Conservation (phyloP, 2,797 vertebrate species). For the Chelidonichthys spinosus region DNA sequence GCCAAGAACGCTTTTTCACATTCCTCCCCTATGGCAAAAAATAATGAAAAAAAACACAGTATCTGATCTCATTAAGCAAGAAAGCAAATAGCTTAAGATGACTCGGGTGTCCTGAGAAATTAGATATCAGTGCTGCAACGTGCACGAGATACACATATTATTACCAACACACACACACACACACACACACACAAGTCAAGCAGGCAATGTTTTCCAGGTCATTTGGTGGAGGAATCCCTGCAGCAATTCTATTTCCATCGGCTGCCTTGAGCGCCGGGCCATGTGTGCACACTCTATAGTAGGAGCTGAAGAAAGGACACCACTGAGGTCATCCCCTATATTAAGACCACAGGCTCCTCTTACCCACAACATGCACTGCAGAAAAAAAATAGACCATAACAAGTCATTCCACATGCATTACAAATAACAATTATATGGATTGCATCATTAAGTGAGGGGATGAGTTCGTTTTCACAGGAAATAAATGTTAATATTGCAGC, state of each 20-base stretch:
- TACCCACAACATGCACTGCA: slow-evolving; percentile 55
- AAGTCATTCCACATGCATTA: slow-evolving; percentile 9
- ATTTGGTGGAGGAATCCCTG: slow-evolving; percentile 83
- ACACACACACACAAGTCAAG: slow-evolving; percentile 63
- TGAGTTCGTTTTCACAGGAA: not conserved
- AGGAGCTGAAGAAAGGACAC: slow-evolving; percentile 78
- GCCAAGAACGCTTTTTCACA: slow-evolving; percentile 30
- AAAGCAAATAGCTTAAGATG: slow-evolving; percentile 36
- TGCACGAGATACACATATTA: slow-evolving; percentile 63
- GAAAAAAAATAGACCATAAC: slow-evolving; percentile 30
- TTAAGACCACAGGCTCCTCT: slow-evolving; percentile 76
- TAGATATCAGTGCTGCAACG: slow-evolving; percentile 40
- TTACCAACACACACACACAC: not conserved
- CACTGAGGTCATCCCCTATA: slow-evolving; percentile 83
- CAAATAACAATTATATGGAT: not conserved
- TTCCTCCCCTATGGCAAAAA: slow-evolving; percentile 10
- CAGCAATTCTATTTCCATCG: slow-evolving; percentile 83
- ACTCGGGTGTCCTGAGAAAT: slow-evolving; percentile 44
- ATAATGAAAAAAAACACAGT: not conserved
- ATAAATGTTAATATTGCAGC: not conserved
- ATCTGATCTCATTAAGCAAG: slow-evolving; percentile 47
- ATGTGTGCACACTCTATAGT: slow-evolving; percentile 80
- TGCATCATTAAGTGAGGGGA: not conserved
- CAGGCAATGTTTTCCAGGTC: slow-evolving; percentile 82
- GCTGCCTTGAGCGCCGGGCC: slow-evolving; percentile 76